phyloP scores from a whole-genome alignment of 2,113 vertebrate species.

The Malurus alboscapulatus region DNA sequence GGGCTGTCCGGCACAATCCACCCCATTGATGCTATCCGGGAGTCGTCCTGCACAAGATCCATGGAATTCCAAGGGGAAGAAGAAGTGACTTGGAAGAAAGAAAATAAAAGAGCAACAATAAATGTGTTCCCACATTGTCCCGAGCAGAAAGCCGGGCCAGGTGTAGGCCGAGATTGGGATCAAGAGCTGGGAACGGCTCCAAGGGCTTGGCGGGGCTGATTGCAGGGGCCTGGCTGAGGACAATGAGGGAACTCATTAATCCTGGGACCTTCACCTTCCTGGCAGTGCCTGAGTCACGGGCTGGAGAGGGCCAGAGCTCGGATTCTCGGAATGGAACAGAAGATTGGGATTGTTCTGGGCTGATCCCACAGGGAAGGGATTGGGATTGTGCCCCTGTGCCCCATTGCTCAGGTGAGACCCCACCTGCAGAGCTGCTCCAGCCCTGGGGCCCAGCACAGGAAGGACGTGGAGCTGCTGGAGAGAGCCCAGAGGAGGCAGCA shows the following conservation, averaged over 20 bases:
- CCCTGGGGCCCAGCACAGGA: neutral
- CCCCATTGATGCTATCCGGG: neutral
- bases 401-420: neutral
- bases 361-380: neutral
- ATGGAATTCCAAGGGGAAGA: neutral
- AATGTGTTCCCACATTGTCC: neutral
- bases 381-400: neutral
- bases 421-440: neutral
- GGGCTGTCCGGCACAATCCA: neutral
- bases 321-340: neutral
- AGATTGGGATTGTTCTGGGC: neutral
- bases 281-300: neutral
- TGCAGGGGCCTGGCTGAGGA: neutral
- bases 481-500: neutral
- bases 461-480: neutral
- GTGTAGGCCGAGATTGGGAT: conserved; percentile 17
- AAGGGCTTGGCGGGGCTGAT: neutral
- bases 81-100: neutral
- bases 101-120: neutral
- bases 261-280: conserved; percentile 3
- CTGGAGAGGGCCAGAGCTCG: neutral
- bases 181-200: conserved; percentile 22
- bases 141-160: conserved; percentile 25
- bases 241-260: neutral
- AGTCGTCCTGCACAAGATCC: neutral